Conservation (phyloP, 2,888 invertebrate species). For the Gasteruption jaculator region DNA sequence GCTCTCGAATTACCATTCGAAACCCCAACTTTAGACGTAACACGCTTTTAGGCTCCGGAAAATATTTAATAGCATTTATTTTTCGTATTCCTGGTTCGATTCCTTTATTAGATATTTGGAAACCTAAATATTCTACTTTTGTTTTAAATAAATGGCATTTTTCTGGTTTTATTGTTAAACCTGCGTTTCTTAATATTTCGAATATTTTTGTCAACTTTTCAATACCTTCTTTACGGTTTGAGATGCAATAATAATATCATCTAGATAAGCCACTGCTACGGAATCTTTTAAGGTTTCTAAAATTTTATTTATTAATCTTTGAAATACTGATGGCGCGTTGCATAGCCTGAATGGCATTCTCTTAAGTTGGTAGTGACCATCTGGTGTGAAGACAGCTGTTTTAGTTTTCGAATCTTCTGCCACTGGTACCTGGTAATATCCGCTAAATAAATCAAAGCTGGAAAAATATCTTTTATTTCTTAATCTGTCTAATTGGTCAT, state of each 20-base stretch:
- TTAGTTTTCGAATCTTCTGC: slow-evolving; percentile 19
- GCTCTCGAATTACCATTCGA: no score
- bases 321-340: slow-evolving; percentile 32
- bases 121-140: slow-evolving; percentile 35
- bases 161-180: slow-evolving; percentile 27
- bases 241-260: slow-evolving; percentile 30
- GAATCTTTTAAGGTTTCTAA: slow-evolving; percentile 21
- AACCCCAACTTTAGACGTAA: no score
- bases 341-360: slow-evolving; percentile 32
- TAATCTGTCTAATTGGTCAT: slow-evolving; percentile 31
- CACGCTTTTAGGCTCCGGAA: slow-evolving; percentile 11
- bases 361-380: slow-evolving; percentile 31
- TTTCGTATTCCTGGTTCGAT: slow-evolving; percentile 19
- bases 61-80: slow-evolving; percentile 18
- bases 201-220: slow-evolving; percentile 23
- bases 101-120: slow-evolving; percentile 23
- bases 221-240: slow-evolving; percentile 24
- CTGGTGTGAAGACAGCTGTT: slow-evolving; percentile 30
- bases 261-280: slow-evolving; percentile 28
- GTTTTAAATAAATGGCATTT: no score
- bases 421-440: slow-evolving; percentile 38
- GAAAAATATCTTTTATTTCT: slow-evolving; percentile 32
- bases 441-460: slow-evolving; percentile 33
- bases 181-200: slow-evolving; percentile 20
- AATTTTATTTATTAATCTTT: slow-evolving; percentile 26